phyloP scores from a whole-genome alignment of 2,113 vertebrate species.

The Camelus bactrianus region DNA sequence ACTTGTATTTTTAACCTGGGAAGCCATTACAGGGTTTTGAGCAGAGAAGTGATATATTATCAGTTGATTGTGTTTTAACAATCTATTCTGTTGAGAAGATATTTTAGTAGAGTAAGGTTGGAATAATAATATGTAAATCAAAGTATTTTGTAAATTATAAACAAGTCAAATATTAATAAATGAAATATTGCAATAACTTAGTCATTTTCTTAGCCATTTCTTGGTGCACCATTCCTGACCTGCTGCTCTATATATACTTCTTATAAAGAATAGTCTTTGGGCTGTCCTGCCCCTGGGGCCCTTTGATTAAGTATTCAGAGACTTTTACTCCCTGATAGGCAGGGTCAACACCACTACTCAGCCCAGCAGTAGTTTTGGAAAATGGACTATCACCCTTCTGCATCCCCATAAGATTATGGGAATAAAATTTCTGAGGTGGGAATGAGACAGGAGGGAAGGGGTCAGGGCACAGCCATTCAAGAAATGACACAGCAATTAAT shows the following conservation, averaged over 20 bases:
- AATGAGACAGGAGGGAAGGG: too few species aligned
- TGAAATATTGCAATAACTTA: not conserved
- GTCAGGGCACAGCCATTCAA: too few species aligned
- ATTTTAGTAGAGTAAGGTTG: not conserved
- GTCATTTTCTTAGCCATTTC: not conserved
- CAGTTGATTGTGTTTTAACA: not conserved
- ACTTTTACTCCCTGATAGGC: too few species aligned
- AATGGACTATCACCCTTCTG: too few species aligned
- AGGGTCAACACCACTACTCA: too few species aligned
- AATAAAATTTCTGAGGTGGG: too few species aligned
- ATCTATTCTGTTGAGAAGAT: not conserved
- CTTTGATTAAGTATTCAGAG: too few species aligned
- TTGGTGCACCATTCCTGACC: not conserved
- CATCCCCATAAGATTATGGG: too few species aligned
- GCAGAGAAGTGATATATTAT: not conserved
- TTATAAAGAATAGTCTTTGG: not conserved
- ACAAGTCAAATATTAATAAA: not conserved
- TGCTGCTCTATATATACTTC: not conserved
- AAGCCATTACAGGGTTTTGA: not conserved
- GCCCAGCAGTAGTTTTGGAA: too few species aligned
- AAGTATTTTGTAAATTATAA: not conserved
- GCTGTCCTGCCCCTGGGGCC: too few species aligned
- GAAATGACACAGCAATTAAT: too few species aligned
- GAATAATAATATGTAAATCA: not conserved
- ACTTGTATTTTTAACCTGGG: not conserved